Evolutionary conservation across 2,797 vertebrate genomes (phyloP), one percentile per base, ranked within the genome.

Genomic region (Chloroceryle amazona): DNA sequence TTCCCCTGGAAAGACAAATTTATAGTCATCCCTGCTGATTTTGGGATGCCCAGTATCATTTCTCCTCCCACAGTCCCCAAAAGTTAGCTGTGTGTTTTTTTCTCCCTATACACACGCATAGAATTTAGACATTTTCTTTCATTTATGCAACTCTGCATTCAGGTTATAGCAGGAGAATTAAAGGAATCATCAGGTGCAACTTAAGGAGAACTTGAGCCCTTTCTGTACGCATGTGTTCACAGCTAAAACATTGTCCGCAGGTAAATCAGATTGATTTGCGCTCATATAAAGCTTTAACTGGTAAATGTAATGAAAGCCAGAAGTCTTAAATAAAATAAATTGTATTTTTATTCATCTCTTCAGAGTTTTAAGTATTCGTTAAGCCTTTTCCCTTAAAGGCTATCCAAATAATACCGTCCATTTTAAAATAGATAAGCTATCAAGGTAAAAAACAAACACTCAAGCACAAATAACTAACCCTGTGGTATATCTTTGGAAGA

Each of bases 281-380:
- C 29, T 4, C 52, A 17, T 10, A 9, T 1, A 1, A 42, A 65
- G 18, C 63, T 79, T 39, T 15, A 71, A 41, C 14, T 52, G 88
- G 88, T 15, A 58, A 91, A 94, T 39, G 39, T 39, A 39, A 94
- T 68, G 39, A 90, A 95, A 94, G 55, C 10, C 51, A 81, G 3
- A 75, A 86, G n/a, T 31, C 76, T 90, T 47, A 33, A 13, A 54
- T 65, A 86, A 37, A 95, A 84, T 49, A 4, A 51, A 29, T 1
- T 19, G 2, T 46, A 74, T 74, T 89, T 96, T 97, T 93, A 97
- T 96, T 96, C 10, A 82, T 39, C 28, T 93, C 35, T 89, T 80
- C 42, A 79, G 44, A 82, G 13, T 90, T 95, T 84, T 81, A 89
- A 13, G 4, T 57, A 41, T 47, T 88, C 5, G 11, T 88, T 57